Percentiles rank a stretch among this genome's conserved stretches.
These are phyloP conservation scores for Ptychochromis oligacanthus DNA, from an alignment of 2,113 vertebrate species.

Conservation along the genomic window DNA sequence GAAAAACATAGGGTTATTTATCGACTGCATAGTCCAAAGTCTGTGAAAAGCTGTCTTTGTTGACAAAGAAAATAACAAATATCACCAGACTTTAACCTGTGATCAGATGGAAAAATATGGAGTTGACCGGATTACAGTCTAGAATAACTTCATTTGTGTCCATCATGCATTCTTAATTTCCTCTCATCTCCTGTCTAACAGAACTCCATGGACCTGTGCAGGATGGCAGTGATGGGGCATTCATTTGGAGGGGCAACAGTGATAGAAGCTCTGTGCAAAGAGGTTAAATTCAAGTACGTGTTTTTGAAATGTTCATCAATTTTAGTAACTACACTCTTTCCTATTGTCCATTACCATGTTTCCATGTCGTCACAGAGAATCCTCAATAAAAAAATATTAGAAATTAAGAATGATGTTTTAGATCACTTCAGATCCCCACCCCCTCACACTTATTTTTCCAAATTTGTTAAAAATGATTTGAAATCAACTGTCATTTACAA, in stretches of 20 bases:
- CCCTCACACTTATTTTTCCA: too few relatives aligned
- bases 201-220: conserved; percentile 88
- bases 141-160: not conserved
- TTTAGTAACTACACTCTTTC: not conserved
- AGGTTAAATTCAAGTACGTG: conserved; percentile 90
- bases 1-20: not conserved
- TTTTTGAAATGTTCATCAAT: not conserved
- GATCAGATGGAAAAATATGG: not conserved
- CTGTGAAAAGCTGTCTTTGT: not conserved
- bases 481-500: too few relatives aligned
- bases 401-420: too few relatives aligned
- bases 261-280: conserved; percentile 89
- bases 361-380: too few relatives aligned
- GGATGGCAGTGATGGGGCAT: conserved; percentile 89
- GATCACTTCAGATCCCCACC: too few relatives aligned
- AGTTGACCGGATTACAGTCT: not conserved
- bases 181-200: conserved; percentile 57
- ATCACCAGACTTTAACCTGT: not conserved
- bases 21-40: not conserved
- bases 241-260: conserved; percentile 95
- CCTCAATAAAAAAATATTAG: too few relatives aligned
- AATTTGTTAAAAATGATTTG: too few relatives aligned
- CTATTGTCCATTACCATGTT: not conserved
- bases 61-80: too few relatives aligned
- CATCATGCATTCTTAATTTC: not conserved